A percentile compares a stretch with the other conserved stretches of the same genome.
These are phyloP conservation scores for Nephila pilipes DNA, from an alignment of 1,140 invertebrate species.

Conservation along the genomic window DNA sequence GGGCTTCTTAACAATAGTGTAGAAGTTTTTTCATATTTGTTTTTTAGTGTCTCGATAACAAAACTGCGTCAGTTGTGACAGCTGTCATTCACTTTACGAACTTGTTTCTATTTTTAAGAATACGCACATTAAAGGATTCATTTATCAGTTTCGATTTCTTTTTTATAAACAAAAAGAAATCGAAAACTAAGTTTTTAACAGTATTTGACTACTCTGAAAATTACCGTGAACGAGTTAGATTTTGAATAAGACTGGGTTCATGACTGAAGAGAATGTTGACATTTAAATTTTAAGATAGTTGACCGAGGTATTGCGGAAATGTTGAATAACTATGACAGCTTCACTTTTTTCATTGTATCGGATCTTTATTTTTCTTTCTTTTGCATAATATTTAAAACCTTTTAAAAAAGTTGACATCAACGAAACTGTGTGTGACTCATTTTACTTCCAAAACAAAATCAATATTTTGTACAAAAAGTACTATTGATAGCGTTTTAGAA, in stretches of 20 bases:
- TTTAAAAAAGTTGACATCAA: too few relatives aligned
- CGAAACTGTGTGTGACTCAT: too few relatives aligned
- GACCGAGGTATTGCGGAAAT: too few relatives aligned
- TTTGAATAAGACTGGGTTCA: not conserved
- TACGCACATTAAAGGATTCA: not conserved
- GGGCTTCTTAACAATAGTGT: not conserved
- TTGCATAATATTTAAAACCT: too few relatives aligned
- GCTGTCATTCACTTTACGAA: constrained; percentile 7
- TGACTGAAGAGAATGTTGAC: not conserved
- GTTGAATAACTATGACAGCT: too few relatives aligned
- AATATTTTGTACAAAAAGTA: too few relatives aligned
- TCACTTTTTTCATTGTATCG: too few relatives aligned
- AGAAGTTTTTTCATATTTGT: not conserved
- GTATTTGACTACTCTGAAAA: too few relatives aligned
- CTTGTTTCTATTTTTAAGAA: not conserved
- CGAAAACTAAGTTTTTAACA: not conserved
- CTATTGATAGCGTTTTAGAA: too few relatives aligned
- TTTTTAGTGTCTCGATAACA: not conserved
- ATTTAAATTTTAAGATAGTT: too few relatives aligned
- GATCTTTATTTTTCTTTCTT: too few relatives aligned
- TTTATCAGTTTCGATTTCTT: not conserved
- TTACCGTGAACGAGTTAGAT: not conserved
- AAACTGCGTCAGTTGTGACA: not conserved
- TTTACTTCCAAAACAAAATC: too few relatives aligned
- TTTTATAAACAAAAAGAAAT: not conserved